Conservation (phyloP, 2,888 invertebrate species). For the Platynereis dumerilii region DNA sequence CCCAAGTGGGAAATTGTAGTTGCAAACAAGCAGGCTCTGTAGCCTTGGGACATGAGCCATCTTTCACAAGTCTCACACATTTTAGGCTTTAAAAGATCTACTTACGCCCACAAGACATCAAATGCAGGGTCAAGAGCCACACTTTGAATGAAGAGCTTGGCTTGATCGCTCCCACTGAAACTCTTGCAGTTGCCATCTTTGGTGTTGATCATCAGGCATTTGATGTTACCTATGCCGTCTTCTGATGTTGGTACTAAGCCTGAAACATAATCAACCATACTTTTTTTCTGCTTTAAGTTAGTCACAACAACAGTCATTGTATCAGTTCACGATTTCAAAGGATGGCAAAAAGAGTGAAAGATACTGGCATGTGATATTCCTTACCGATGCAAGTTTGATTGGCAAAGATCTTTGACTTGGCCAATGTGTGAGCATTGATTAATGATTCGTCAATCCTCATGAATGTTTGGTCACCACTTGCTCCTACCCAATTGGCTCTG, state of each 20-base stretch:
- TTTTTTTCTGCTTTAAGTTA: no score
- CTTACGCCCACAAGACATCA: slow-evolving; percentile 91
- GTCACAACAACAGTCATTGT: no score
- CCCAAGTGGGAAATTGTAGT: no score
- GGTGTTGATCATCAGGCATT: slow-evolving; percentile 88
- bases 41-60: no score
- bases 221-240: slow-evolving; percentile 77
- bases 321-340: slow-evolving; percentile 10
- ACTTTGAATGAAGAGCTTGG: slow-evolving; percentile 80
- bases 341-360: no score
- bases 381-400: slow-evolving; percentile 77
- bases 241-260: slow-evolving; percentile 83
- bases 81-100: no score
- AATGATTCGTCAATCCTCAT: slow-evolving; percentile 89
- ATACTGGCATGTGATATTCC: slow-evolving; percentile 65
- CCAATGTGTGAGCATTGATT: slow-evolving; percentile 88
- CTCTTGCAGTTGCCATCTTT: slow-evolving; percentile 82
- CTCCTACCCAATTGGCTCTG: slow-evolving; percentile 90
- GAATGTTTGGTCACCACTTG: slow-evolving; percentile 95
- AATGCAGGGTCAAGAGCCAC: slow-evolving; percentile 89
- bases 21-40: no score
- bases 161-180: slow-evolving; percentile 82
- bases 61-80: no score
- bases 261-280: no score
- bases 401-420: slow-evolving; percentile 87